Evolutionary conservation across 1,140 invertebrate species (phyloP), one percentile per base, ranked within the genome.

Genomic region (Aphaenogaster ashmeadi): DNA sequence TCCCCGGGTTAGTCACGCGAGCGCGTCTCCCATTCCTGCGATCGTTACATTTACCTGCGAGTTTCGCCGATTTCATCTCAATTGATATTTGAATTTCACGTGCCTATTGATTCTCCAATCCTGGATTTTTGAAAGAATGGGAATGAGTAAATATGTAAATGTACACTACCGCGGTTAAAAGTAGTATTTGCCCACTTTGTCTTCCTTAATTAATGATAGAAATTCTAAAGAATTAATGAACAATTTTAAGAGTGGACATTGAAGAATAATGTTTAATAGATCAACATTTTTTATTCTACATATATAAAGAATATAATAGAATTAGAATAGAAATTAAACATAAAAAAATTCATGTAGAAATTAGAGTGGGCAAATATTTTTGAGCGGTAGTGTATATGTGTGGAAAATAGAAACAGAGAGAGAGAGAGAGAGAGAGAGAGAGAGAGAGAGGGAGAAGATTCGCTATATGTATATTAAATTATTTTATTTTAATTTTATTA

Each of bases 1-100:
- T 58, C 7, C 21, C 13, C 18, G 41, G 7, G 27, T 66, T 64
- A 66, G 41, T 79, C 75, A 79, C 58, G 77, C 77, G 41, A 64
- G 60, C 58, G 58, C 77, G 1, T 66, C 41, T 4, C 0, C 56
- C 41, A 9, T 44, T 47, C 13, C 9, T 18, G 13, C 11, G 21
- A 36, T 21, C 21, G 58, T 79, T 78, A 66, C 58, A 5, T 36
- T 47, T 66, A 33, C 18, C 38, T 33, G 21, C 13, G 41, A 64
- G 41, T 18, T 36, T 64, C 38, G 56, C 13, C 52, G 36, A 56
- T 77, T 77, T 77, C 15, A 62, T 21, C 33, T 79, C 9, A 9
- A 64, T 66, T 13, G 18, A 36, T 66, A 47, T 36, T 36, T n/a
- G 60, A 47, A 38, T 75, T 60, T 75, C 13, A 15, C 13, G n/a